These are phyloP conservation scores for Acleris holmiana DNA, from an alignment of 2,888 invertebrate genomes.

Conservation along the genomic window DNA sequence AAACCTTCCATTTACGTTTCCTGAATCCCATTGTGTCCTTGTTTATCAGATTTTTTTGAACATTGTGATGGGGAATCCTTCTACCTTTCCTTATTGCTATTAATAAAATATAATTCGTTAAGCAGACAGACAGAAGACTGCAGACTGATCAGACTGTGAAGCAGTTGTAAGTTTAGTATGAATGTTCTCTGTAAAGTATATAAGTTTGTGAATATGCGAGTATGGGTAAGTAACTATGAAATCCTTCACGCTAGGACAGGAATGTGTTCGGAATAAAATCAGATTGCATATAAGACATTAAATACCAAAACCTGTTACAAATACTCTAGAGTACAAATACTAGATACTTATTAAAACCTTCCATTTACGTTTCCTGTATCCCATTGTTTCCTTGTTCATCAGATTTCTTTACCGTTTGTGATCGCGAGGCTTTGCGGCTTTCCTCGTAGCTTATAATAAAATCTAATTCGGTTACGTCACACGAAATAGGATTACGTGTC, in stretches of 20 bases:
- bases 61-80: constrained; percentile 47
- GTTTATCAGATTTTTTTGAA: constrained; percentile 48
- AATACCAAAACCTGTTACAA: neutral
- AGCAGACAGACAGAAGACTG: no score
- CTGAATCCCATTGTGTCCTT: constrained; percentile 40
- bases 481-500: constrained; percentile 12
- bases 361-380: constrained; percentile 1
- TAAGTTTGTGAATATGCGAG: no score
- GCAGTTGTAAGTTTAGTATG: no score
- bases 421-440: constrained; percentile 45
- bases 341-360: constrained; percentile 1
- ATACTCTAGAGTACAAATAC: constrained; percentile 18
- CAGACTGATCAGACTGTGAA: no score
- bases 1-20: constrained; percentile 3
- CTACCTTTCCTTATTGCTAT: constrained; percentile 45
- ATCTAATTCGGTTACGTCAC: constrained; percentile 43
- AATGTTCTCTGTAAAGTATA: no score
- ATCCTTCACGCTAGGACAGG: no score
- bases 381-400: constrained; percentile 43
- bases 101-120: constrained; percentile 47
- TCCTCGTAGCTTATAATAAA: constrained; percentile 48
- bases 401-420: constrained; percentile 48
- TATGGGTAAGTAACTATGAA: no score
- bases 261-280: no score
- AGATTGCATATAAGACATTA: no score